Evolutionary conservation across 2,797 vertebrate species (phyloP).

Genomic region (Syngnathus rostellatus): DNA sequence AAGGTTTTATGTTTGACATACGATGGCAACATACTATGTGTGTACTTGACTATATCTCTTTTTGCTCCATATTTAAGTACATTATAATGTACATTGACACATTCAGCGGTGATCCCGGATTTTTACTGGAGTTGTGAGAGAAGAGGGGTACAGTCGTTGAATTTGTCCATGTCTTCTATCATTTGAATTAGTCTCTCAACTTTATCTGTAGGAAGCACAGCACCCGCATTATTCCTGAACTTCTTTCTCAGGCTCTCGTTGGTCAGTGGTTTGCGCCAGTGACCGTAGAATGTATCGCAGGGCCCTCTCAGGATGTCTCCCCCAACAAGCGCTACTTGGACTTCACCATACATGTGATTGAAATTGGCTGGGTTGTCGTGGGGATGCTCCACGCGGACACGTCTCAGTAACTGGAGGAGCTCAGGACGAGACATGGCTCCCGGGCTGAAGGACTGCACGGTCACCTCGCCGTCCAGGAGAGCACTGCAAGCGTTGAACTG

Average conservation of each 20-base stretch:
- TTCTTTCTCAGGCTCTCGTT: constrained; percentile 77
- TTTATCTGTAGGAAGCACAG: constrained; percentile 65
- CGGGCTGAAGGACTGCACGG: constrained; percentile 67
- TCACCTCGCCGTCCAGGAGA: constrained; percentile 78
- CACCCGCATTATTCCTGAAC: constrained; percentile 71
- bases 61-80: too few relatives aligned
- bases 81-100: not conserved
- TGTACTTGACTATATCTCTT: too few relatives aligned
- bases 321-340: constrained; percentile 69
- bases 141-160: constrained; percentile 65
- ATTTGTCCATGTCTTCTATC: constrained; percentile 71
- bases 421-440: constrained; percentile 64
- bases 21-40: too few relatives aligned
- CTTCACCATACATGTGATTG: constrained; percentile 81
- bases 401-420: constrained; percentile 69
- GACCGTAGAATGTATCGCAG: constrained; percentile 85
- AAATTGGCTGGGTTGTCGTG: constrained; percentile 81
- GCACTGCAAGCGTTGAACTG: constrained; percentile 82
- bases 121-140: constrained; percentile 67
- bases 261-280: constrained; percentile 84
- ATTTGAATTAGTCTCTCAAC: constrained; percentile 67
- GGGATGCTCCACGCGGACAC: constrained; percentile 78
- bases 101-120: not conserved
- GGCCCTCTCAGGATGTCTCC: constrained; percentile 72
- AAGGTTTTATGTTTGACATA: not conserved